A percentile compares a stretch with the other conserved stretches of the same genome.
Evolutionary conservation across 1,140 invertebrate species (phyloP).

Genomic region (Drosophila repletoides): DNA sequence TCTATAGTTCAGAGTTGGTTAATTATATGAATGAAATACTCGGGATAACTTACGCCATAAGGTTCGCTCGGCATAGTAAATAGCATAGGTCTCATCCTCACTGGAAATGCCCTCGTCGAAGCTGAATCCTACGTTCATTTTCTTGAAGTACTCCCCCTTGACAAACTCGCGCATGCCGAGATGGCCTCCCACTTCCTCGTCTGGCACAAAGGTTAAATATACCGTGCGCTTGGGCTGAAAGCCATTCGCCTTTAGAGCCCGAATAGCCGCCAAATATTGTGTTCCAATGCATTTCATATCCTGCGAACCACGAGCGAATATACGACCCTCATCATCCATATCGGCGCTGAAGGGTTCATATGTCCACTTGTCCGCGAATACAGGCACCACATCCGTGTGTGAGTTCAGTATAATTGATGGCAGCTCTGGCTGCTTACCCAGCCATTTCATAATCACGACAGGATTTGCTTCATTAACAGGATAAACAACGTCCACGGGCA

Average conservation of each 20-base stretch:
- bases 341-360: slow-evolving; percentile 88
- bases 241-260: slow-evolving; percentile 85
- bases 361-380: slow-evolving; percentile 86
- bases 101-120: slow-evolving; percentile 92
- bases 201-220: slow-evolving; percentile 91
- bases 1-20: slow-evolving; percentile 84
- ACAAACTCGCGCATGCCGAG: slow-evolving; percentile 93
- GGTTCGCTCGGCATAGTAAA: slow-evolving; percentile 90
- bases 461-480: slow-evolving; percentile 37
- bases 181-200: slow-evolving; percentile 95
- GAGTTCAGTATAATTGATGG: slow-evolving; percentile 86
- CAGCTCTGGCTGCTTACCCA: slow-evolving; percentile 87
- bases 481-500: slow-evolving; percentile 18
- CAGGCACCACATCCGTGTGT: slow-evolving; percentile 89
- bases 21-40: slow-evolving; percentile 87
- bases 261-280: slow-evolving; percentile 87
- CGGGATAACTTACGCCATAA: slow-evolving; percentile 85
- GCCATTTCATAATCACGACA: slow-evolving; percentile 87
- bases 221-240: slow-evolving; percentile 86
- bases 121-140: slow-evolving; percentile 93
- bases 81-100: slow-evolving; percentile 85
- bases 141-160: slow-evolving; percentile 88
- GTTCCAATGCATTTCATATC: slow-evolving; percentile 92
- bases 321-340: slow-evolving; percentile 89
- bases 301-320: slow-evolving; percentile 90